Base-by-base conservation (phyloP, 2,888 invertebrate species). In the Masnerella sp. region DNA sequence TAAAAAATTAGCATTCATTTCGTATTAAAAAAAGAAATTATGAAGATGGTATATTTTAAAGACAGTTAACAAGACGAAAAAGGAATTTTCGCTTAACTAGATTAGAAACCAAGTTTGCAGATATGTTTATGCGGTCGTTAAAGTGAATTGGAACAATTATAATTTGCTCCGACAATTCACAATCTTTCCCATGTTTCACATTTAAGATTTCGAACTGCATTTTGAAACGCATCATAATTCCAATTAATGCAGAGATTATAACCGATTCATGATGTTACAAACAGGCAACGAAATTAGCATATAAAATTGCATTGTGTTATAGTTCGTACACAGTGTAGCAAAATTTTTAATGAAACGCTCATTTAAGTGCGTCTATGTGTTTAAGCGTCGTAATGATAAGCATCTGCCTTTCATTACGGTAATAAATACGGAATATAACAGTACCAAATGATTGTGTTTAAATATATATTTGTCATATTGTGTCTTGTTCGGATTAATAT, bases 171-270 rank as follows among this genome's bases (percentile, higher is more conserved):
- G 45, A 5, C 34, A 25, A 67, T 72, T 72, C 59, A 61, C 25
- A 56, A 38, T 5, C 12, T 52, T 72, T 72, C 72, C 65, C 72
- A 72, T 72, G 65, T 65, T 65, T 65, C 59, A 30, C 49, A 65
- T 52, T 65, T 59, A 65, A 71, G 52, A 59, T 64, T 71, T 71
- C 65, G 52, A 71, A 45, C 7, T 58, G 49, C 58, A 42, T 56
- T 70, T 62, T 52, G 58, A 64, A 58, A 28, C 38, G 65, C 64
- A 59, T 45, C 49, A 56, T 42, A 62, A 71, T 65, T 65, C 52
- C 65, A 71, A 71, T 71, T 42, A 71, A 71, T 71, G 70, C 64
- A 40, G 34, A 64, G 58, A 58, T 52, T 65, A 71, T 65, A 64
- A 71, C 65, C 52, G 32, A 59, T 71, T 65, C 64, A 52, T 52